A percentile compares a stretch with the other conserved stretches of the same genome.
phyloP scores from a whole-genome alignment of 2,888 invertebrate species.

The Dicycla oo region DNA sequence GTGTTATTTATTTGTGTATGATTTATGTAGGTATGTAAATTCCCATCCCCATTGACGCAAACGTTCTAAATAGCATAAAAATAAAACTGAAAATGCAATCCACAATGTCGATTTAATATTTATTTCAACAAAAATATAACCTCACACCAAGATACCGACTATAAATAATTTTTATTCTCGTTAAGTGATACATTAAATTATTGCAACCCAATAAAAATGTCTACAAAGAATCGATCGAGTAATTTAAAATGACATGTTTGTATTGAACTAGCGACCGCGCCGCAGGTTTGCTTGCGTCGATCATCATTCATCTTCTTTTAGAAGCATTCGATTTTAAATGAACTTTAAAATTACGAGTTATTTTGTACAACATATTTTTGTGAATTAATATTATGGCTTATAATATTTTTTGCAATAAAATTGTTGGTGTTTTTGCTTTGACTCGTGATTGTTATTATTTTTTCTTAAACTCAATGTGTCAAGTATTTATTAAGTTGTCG shows the following conservation, averaged over 20 bases:
- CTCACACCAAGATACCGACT: conserved; percentile 45
- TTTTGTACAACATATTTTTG: conserved; percentile 11
- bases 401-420: conserved; percentile 8
- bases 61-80: conserved; percentile 9
- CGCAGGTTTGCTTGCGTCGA: conserved; percentile 60
- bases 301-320: conserved; percentile 65
- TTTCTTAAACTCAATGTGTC: conserved; percentile 9
- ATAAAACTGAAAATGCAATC: conserved; percentile 17
- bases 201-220: conserved; percentile 75
- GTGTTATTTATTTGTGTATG: conserved; percentile 23
- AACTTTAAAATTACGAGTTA: conserved; percentile 44
- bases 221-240: conserved; percentile 70
- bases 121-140: conserved; percentile 45
- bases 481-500: conserved; percentile 17
- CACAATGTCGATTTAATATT: conserved; percentile 25
- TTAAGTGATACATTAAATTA: conserved; percentile 68
- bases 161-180: conserved; percentile 58
- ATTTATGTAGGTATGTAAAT: conserved; percentile 24
- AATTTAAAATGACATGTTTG: conserved; percentile 75
- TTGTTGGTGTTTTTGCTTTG: neutral
- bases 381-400: conserved; percentile 7
- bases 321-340: conserved; percentile 46
- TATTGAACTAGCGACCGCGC: conserved; percentile 62
- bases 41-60: neutral
- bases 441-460: conserved; percentile 1